phyloP scores from a whole-genome alignment of 2,113 vertebrate genomes.

The Sciurus niger region DNA sequence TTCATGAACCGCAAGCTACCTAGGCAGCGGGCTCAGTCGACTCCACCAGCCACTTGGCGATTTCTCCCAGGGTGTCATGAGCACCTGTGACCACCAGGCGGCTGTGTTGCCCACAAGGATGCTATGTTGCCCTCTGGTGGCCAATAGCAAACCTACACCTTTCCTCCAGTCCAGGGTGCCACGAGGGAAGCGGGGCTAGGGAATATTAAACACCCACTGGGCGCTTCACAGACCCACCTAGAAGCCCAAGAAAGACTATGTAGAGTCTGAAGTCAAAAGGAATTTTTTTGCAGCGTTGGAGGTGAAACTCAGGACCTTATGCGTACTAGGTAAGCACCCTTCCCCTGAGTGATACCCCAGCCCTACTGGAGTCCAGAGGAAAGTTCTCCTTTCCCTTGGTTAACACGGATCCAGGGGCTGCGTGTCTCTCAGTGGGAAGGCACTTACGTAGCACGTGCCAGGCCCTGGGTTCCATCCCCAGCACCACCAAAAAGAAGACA shows the following conservation, averaged over 20 bases:
- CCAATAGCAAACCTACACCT: neutral
- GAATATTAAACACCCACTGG: no score
- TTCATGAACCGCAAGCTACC: rapidly evolving
- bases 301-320: neutral
- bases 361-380: neutral
- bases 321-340: neutral
- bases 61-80: neutral
- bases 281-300: neutral
- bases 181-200: rapidly evolving
- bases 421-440: neutral
- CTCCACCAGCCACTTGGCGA: rapidly evolving
- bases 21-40: rapidly evolving
- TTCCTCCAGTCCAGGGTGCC: rapidly evolving
- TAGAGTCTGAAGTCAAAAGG: neutral
- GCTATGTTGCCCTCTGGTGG: conserved; percentile 50
- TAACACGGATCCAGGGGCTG: no score
- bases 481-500: neutral
- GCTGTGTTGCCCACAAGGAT: neutral
- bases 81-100: neutral
- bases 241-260: neutral
- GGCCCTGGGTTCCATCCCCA: neutral
- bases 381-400: neutral
- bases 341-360: neutral
- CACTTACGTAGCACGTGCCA: neutral
- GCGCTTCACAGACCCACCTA: neutral